Percentiles rank a stretch among this genome's conserved stretches.
These are phyloP conservation scores for Cheilosia scutellata DNA, from an alignment of 2,888 invertebrate species.

Conservation along the genomic window DNA sequence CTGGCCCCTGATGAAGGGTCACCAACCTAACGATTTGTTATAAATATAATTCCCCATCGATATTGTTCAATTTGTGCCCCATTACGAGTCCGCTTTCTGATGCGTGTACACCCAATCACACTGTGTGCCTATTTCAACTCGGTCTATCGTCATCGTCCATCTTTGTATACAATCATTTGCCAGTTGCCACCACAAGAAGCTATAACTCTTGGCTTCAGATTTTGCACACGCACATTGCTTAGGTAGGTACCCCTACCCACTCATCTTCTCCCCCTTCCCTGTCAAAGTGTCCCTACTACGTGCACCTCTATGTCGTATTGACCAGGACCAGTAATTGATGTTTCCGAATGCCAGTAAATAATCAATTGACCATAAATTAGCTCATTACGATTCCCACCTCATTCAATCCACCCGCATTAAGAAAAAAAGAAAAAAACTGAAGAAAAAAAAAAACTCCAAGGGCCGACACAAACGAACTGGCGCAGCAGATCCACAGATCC, in stretches of 20 bases:
- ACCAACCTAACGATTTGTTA: slow-evolving; percentile 66
- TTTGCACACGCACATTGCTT: slow-evolving; percentile 40
- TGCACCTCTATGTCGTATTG: slow-evolving; percentile 30
- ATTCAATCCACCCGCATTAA: slow-evolving; percentile 74
- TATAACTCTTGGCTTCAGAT: slow-evolving; percentile 48
- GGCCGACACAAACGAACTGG: not conserved
- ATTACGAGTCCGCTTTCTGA: slow-evolving; percentile 62
- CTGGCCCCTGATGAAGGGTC: slow-evolving; percentile 70
- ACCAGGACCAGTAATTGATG: slow-evolving; percentile 81
- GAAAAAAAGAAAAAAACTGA: slow-evolving; percentile 21
- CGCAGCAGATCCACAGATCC: slow-evolving; percentile 51
- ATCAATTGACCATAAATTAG: slow-evolving; percentile 84
- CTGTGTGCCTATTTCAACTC: slow-evolving; percentile 17
- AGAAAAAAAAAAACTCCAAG: not conserved
- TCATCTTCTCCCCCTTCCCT: not conserved
- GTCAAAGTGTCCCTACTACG: not conserved
- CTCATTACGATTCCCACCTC: slow-evolving; percentile 81
- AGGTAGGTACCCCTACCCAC: not conserved
- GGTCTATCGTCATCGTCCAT: slow-evolving; percentile 66
- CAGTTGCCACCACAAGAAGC: slow-evolving; percentile 71
- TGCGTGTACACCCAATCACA: slow-evolving; percentile 16
- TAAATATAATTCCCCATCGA: slow-evolving; percentile 71
- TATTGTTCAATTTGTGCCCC: slow-evolving; percentile 66
- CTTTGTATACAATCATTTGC: slow-evolving; percentile 67
- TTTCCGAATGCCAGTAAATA: slow-evolving; percentile 84